Evolutionary conservation across 1,140 invertebrate genomes (phyloP).

Genomic region (Micrasema minimum): DNA sequence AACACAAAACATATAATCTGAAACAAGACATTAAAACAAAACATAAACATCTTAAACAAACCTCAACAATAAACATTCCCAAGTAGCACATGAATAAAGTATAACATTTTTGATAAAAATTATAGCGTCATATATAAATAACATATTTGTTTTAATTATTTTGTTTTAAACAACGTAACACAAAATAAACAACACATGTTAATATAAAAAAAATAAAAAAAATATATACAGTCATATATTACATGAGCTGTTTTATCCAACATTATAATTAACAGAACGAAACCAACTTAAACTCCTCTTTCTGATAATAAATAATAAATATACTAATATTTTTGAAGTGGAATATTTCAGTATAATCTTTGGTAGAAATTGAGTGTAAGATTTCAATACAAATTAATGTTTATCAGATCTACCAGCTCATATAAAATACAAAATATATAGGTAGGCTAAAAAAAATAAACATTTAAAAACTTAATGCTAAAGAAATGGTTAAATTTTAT

Average conservation of each 20-base stretch:
- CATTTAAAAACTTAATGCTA: no score
- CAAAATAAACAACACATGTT: constrained; percentile 18
- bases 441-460: no score
- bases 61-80: neutral
- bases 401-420: constrained; percentile 25
- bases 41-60: constrained; percentile 21
- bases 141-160: constrained; percentile 12
- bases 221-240: constrained; percentile 21
- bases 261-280: neutral
- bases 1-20: no score
- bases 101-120: no score
- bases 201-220: constrained; percentile 14
- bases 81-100: constrained; percentile 7
- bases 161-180: no score
- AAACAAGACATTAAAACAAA: neutral
- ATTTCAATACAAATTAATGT: neutral
- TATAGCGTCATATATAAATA: neutral
- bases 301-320: neutral
- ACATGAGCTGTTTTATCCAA: constrained; percentile 20
- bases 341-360: neutral
- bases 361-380: no score
- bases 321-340: neutral
- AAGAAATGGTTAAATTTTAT: no score
- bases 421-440: constrained; percentile 14
- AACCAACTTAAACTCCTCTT: neutral